Conservation (phyloP, 2,113 vertebrate species). For the Hylia prasina region DNA sequence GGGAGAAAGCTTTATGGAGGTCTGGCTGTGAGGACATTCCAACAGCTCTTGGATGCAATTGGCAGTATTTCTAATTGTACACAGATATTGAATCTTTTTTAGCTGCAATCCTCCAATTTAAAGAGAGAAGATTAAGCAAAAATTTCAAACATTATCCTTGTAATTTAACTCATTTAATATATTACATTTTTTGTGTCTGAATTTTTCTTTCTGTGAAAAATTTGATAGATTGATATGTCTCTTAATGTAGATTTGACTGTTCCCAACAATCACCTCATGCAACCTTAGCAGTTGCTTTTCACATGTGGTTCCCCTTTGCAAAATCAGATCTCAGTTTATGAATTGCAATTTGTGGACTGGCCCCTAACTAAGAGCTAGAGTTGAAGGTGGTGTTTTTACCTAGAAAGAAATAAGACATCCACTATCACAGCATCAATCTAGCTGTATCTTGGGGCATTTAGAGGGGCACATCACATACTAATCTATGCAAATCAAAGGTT, state of each 20-base stretch:
- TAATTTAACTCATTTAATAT: background rate
- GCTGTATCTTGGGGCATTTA: background rate
- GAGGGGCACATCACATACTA: background rate
- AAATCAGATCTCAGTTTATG: background rate
- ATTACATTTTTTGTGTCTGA: background rate
- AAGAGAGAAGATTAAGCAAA: background rate
- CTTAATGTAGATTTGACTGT: background rate
- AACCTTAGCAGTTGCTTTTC: background rate
- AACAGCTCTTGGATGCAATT: background rate
- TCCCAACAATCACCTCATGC: background rate
- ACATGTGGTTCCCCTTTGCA: background rate
- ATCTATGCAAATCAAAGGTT: background rate
- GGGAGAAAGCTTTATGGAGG: background rate
- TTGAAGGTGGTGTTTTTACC: background rate
- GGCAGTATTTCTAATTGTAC: background rate
- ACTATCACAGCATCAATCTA: background rate
- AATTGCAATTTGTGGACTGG: background rate
- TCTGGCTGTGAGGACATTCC: background rate
- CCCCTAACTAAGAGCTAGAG: background rate
- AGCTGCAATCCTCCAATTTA: background rate
- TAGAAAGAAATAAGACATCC: background rate
- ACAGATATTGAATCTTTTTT: background rate
- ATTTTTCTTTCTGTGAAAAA: background rate
- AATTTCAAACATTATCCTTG: background rate
- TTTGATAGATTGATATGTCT: background rate